These are phyloP conservation scores for Nomada hirtipes DNA, from an alignment of 2,888 invertebrate genomes.

Conservation along the genomic window DNA sequence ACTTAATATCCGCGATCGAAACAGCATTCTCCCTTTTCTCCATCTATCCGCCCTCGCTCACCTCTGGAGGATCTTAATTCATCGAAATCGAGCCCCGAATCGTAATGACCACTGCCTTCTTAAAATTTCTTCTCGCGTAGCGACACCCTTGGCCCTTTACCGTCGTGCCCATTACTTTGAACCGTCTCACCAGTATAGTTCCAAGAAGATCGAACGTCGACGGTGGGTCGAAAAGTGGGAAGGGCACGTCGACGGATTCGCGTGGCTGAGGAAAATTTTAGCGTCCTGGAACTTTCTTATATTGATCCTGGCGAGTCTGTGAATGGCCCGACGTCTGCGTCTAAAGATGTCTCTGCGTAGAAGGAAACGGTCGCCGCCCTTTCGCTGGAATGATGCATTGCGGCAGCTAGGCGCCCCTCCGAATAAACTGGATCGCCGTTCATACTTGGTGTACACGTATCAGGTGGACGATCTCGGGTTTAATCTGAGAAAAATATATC, in stretches of 20 bases:
- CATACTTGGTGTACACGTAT: slow-evolving; percentile 20
- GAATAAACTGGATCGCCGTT: slow-evolving; percentile 38
- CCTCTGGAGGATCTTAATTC: slow-evolving; percentile 28
- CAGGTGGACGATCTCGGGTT: not conserved
- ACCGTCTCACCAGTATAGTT: not conserved
- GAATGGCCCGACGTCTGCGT: slow-evolving; percentile 67
- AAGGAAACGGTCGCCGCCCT: slow-evolving; percentile 35
- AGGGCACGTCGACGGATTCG: slow-evolving; percentile 41
- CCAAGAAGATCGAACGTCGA: slow-evolving; percentile 25
- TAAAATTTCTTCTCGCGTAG: slow-evolving; percentile 34
- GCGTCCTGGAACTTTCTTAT: slow-evolving; percentile 61
- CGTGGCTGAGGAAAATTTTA: slow-evolving; percentile 50
- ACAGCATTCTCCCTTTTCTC: not conserved
- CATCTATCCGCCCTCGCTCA: not conserved
- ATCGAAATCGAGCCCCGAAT: slow-evolving; percentile 31
- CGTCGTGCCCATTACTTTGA: slow-evolving; percentile 7
- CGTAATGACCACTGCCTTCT: slow-evolving; percentile 19
- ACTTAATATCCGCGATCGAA: not conserved
- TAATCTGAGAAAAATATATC: not conserved
- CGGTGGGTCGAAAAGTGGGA: not conserved
- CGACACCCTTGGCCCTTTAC: not conserved
- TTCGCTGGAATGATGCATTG: slow-evolving; percentile 70
- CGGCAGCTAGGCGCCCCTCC: slow-evolving; percentile 56
- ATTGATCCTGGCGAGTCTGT: slow-evolving; percentile 64
- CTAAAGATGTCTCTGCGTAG: slow-evolving; percentile 55